Base-by-base conservation (phyloP, 2,113 vertebrate genomes). In the Zeus faber region DNA sequence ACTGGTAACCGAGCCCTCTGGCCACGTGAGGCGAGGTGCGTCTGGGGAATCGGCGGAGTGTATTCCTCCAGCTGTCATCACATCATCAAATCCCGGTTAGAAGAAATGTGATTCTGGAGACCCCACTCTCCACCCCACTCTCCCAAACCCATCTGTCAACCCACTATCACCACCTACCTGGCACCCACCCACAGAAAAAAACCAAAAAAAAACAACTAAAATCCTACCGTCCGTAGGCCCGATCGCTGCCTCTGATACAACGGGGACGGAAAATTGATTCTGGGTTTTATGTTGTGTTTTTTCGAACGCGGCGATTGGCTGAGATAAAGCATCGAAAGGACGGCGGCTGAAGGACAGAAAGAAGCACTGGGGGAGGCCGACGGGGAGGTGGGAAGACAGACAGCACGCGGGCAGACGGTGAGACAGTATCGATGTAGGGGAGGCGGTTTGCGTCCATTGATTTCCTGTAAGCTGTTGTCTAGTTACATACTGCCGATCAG, bases 41-140 rank as follows among this genome's bases (percentile, higher is more conserved):
- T 83, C 74, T 76, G 22, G 51, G 65, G 76, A 81, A 59, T 44
- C n/a, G n/a, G n/a, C n/a, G n/a, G n/a, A 17, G 53, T n/a, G 65
- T 75, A 70, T 80, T 80, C 75, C 56, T 73, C 66, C 82, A 81
- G 72, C 79, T 85, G 84, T 87, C 83, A 70, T 70, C 77, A 58
- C 63, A 71, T 75, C 55, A 18, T 69, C 64, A 67, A 74, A 17
- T 74, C 78, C 70, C 71, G 54, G 58, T 76, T 47, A 46, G 49
- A 54, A 76, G 85, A 84, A 87, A 86, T 67, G 71, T 16, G 65
- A 88, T 40, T 67, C 76, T 31, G 3, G 48, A 59, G 44, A 37
- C 29, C 11, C 5, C 6, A 31, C 45, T 43, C 43, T 9, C 54
- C 47, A 49, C 51, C 48, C 48, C 72, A 41, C 43, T 37, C 33